phyloP scores from a whole-genome alignment of 2,797 vertebrate genomes.

The Acanthornis magna region DNA sequence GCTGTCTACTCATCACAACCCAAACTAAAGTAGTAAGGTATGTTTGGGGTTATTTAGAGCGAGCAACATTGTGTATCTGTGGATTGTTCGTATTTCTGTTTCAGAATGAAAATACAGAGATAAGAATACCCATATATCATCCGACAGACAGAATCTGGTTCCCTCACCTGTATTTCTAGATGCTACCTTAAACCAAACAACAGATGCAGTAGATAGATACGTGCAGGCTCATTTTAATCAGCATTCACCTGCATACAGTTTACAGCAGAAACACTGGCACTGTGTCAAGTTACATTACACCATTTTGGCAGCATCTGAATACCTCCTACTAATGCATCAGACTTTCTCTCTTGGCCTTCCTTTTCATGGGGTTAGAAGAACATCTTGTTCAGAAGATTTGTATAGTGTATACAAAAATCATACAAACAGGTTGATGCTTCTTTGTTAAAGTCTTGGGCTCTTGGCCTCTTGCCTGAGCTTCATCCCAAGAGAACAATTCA shows the following conservation, averaged over 20 bases:
- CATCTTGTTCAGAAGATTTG: slow-evolving; percentile 37
- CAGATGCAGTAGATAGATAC: neutral
- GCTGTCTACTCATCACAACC: neutral
- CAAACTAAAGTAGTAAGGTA: neutral
- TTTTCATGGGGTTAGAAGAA: slow-evolving; percentile 14
- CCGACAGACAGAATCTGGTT: neutral
- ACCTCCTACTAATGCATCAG: neutral
- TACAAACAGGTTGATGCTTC: slow-evolving; percentile 23
- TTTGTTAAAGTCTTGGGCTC: slow-evolving; percentile 10
- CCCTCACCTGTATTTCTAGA: neutral
- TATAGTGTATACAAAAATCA: neutral
- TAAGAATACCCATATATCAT: neutral
- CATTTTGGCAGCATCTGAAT: slow-evolving; percentile 12
- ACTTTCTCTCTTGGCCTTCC: slow-evolving; percentile 19
- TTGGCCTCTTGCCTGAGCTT: neutral
- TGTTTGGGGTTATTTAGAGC: neutral
- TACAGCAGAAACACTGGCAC: neutral
- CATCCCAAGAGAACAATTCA: neutral
- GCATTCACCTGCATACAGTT: slow-evolving; percentile 33
- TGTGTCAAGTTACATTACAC: neutral
- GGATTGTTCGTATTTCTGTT: neutral
- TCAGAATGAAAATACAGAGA: neutral
- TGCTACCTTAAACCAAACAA: neutral
- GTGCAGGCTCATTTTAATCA: neutral
- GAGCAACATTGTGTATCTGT: neutral